These are phyloP conservation scores for Rhogogaster chlorosoma DNA, from an alignment of 2,888 invertebrate genomes.

Conservation along the genomic window DNA sequence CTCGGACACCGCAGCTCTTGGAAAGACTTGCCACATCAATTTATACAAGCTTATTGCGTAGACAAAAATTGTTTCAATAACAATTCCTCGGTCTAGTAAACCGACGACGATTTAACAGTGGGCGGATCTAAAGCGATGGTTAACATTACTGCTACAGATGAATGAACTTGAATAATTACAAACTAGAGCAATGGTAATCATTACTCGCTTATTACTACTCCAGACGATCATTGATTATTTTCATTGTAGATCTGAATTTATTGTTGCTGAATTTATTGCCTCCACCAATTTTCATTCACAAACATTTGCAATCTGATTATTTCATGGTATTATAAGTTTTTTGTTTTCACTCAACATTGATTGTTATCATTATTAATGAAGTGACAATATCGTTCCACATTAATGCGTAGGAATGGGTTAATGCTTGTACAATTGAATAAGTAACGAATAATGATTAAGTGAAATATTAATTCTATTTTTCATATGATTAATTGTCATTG, in stretches of 20 bases:
- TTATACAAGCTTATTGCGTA: not conserved
- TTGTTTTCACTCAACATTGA: too few relatives aligned
- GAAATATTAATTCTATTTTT: not conserved
- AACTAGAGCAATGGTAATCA: not conserved
- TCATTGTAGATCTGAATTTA: not conserved
- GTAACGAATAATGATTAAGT: not conserved
- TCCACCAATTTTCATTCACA: not conserved
- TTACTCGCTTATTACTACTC: not conserved
- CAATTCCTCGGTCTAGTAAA: not conserved
- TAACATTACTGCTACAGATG: not conserved
- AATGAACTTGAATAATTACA: constrained; percentile 18
- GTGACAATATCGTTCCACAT: not conserved
- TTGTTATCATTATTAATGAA: not conserved
- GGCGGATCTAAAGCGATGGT: not conserved
- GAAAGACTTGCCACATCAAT: not conserved
- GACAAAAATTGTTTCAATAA: not conserved
- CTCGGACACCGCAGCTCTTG: constrained; percentile 56
- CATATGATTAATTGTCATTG: not conserved
- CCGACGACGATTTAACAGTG: not conserved
- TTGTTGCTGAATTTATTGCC: not conserved
- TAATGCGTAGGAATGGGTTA: not conserved
- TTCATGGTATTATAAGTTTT: not conserved
- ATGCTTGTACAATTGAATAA: not conserved
- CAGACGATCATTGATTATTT: not conserved
- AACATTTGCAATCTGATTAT: not conserved